Conservation (phyloP, 1,140 invertebrate species). For the Rhysida immarginata region DNA sequence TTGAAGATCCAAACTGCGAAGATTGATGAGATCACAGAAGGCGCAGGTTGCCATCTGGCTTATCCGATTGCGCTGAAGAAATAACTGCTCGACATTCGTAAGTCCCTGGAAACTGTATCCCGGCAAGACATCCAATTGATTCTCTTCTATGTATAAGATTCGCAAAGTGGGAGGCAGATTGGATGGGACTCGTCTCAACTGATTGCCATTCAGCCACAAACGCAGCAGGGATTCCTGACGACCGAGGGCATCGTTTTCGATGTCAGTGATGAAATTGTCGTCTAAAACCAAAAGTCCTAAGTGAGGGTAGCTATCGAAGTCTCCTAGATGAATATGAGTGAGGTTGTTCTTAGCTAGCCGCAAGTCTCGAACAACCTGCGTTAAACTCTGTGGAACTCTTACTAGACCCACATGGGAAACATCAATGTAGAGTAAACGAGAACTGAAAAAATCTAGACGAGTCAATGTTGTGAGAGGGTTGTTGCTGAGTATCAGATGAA, state of each 20-base stretch:
- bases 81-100: constrained; percentile 48
- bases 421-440: constrained; percentile 58
- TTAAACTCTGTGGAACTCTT: constrained; percentile 63
- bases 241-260: constrained; percentile 75
- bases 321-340: constrained; percentile 54
- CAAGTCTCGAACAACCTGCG: constrained; percentile 63
- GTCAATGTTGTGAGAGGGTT: constrained; percentile 23
- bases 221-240: constrained; percentile 59
- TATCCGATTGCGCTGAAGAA: constrained; percentile 49
- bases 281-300: constrained; percentile 64
- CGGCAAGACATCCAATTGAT: constrained; percentile 46
- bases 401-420: constrained; percentile 60
- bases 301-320: constrained; percentile 74
- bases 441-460: constrained; percentile 39
- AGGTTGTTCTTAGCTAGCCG: constrained; percentile 60
- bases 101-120: constrained; percentile 51
- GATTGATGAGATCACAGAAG: constrained; percentile 40
- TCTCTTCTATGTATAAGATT: constrained; percentile 44
- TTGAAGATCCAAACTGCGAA: constrained; percentile 14
- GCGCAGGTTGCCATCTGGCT: constrained; percentile 44
- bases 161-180: constrained; percentile 45
- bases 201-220: constrained; percentile 62
- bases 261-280: constrained; percentile 50
- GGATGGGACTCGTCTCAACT: constrained; percentile 43
- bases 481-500: constrained; percentile 47